phyloP scores from a whole-genome alignment of 2,797 vertebrate species.

The Tympanoctomys barrerae region DNA sequence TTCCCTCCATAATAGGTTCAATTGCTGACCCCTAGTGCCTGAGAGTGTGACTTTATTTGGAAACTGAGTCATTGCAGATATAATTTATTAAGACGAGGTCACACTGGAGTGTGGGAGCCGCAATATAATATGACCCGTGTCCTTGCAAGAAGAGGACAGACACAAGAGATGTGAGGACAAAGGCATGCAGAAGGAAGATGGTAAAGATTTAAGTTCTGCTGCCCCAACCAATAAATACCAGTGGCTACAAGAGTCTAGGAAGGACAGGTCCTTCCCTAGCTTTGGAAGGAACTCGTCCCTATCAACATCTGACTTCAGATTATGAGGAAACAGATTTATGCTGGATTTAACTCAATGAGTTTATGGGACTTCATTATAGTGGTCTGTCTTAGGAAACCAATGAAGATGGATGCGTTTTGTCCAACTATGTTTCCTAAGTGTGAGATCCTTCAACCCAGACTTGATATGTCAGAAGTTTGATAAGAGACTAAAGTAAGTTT shows the following conservation, averaged over 20 bases:
- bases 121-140: neutral
- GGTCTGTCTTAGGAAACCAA: neutral
- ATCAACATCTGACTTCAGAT: neutral
- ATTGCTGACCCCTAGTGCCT: neutral
- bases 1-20: neutral
- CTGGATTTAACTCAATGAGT: neutral
- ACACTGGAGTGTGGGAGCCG: neutral
- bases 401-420: neutral
- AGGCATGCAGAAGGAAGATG: neutral
- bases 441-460: slow-evolving; percentile 2
- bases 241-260: neutral
- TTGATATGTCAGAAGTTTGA: neutral
- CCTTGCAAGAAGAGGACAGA: neutral
- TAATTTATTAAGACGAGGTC: neutral
- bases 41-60: neutral
- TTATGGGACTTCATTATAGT: neutral
- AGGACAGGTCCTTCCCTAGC: neutral
- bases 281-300: neutral
- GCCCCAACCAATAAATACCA: neutral
- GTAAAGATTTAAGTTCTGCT: neutral
- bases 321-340: neutral
- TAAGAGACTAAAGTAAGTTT: slow-evolving; percentile 4
- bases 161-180: neutral
- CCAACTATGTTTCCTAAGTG: neutral
- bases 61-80: neutral